Conservation (phyloP, 2,113 vertebrate species). For the Festucalex cinctus region DNA sequence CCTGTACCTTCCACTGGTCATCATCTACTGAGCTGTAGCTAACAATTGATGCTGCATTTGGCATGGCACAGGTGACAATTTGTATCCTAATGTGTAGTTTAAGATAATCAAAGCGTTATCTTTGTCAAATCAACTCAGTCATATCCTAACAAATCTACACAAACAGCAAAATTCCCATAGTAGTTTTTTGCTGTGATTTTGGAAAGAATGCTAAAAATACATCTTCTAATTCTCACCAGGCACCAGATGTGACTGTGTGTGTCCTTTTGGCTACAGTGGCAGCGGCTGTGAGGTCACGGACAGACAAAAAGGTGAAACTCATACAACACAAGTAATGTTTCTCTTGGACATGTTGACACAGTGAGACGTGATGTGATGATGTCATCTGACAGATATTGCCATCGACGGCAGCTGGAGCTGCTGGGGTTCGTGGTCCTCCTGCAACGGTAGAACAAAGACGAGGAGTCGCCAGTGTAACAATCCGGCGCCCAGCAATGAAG, state of each 20-base stretch:
- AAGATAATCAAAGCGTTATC: too few species aligned
- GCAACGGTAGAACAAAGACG: constrained; percentile 64
- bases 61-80: too few species aligned
- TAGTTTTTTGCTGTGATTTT: background rate
- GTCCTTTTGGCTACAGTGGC: constrained; percentile 79
- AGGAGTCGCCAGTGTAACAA: constrained; percentile 83
- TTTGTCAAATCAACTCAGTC: too few species aligned
- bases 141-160: background rate
- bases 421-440: constrained; percentile 84
- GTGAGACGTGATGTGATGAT: background rate
- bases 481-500: constrained; percentile 72
- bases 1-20: constrained; percentile 49
- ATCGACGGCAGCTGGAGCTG: constrained; percentile 85
- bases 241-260: constrained; percentile 82
- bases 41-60: background rate
- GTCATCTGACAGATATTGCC: constrained; percentile 61
- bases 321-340: background rate
- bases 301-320: constrained; percentile 68
- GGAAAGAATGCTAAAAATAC: too few species aligned
- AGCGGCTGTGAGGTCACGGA: constrained; percentile 78
- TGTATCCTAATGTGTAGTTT: too few species aligned
- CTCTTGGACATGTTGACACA: background rate
- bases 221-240: constrained; percentile 62
- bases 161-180: background rate
- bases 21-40: background rate